Evolutionary conservation across 2,888 invertebrate species (phyloP).

Genomic region (Ditula angustiorana): DNA sequence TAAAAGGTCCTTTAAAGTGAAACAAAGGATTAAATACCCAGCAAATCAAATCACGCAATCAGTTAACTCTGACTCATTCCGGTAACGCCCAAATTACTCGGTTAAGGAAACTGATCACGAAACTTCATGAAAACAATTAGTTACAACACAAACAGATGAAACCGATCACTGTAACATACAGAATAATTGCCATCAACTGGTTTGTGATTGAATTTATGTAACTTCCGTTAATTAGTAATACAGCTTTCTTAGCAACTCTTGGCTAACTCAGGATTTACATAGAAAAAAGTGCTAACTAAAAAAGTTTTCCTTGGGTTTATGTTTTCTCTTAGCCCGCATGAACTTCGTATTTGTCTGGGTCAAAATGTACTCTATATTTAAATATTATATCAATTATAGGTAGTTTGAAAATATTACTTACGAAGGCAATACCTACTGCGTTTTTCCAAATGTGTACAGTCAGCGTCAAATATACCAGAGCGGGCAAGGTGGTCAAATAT

Average conservation of each 20-base stretch:
- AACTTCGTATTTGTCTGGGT: no score
- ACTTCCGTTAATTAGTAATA: neutral
- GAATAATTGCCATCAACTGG: neutral
- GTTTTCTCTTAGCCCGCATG: no score
- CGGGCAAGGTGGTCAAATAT: no score
- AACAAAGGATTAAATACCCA: neutral
- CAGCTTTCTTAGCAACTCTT: neutral
- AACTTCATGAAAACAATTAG: slow-evolving; percentile 16
- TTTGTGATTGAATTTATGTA: neutral
- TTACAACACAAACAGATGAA: slow-evolving; percentile 8
- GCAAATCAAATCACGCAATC: slow-evolving; percentile 6
- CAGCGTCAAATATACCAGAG: no score
- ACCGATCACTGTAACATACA: slow-evolving; percentile 1
- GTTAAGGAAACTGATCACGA: slow-evolving; percentile 25
- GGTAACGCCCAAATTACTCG: slow-evolving; percentile 18
- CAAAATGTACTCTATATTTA: no score
- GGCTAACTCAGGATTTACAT: neutral
- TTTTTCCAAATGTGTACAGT: no score
- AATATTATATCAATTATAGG: no score
- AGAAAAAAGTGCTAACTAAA: no score
- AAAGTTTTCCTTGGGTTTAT: no score
- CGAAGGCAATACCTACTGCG: no score
- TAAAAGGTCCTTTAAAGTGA: neutral
- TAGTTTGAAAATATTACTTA: no score
- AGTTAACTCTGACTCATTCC: slow-evolving; percentile 21